Evolutionary conservation across 2,888 invertebrate species (phyloP).

Genomic region (Keiferia lycopersicella): DNA sequence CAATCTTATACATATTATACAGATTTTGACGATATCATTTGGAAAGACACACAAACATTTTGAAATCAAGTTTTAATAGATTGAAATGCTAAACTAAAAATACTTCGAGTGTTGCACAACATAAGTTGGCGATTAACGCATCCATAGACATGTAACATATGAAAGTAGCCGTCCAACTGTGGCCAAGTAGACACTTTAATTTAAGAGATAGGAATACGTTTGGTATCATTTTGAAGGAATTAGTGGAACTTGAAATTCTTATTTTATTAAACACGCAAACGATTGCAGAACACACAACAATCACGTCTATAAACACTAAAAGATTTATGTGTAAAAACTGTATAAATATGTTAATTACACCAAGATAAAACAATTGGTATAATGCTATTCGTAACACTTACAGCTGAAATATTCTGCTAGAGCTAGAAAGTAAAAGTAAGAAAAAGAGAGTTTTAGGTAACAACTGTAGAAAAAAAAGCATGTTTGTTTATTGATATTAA

Average conservation of each 20-base stretch:
- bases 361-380: too few species aligned
- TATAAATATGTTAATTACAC: too few species aligned
- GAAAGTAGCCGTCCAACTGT: slow-evolving; percentile 25
- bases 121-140: slow-evolving; percentile 15
- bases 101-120: slow-evolving; percentile 12
- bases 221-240: not conserved
- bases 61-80: not conserved
- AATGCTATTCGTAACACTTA: too few species aligned
- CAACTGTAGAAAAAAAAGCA: too few species aligned
- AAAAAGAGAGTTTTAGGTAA: too few species aligned
- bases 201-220: slow-evolving; percentile 13
- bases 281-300: not conserved
- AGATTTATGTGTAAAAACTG: too few species aligned
- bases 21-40: too few species aligned
- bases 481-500: too few species aligned
- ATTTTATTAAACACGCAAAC: not conserved
- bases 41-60: not conserved
- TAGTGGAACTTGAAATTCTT: not conserved
- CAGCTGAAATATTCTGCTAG: too few species aligned
- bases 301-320: not conserved
- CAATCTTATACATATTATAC: too few species aligned
- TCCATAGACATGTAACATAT: slow-evolving; percentile 18
- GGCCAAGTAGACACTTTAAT: slow-evolving; percentile 20
- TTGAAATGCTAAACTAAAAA: not conserved
- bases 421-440: too few species aligned